These are phyloP conservation scores for Hirtodrosophila confusa DNA, from an alignment of 2,888 invertebrate species.

Conservation along the genomic window DNA sequence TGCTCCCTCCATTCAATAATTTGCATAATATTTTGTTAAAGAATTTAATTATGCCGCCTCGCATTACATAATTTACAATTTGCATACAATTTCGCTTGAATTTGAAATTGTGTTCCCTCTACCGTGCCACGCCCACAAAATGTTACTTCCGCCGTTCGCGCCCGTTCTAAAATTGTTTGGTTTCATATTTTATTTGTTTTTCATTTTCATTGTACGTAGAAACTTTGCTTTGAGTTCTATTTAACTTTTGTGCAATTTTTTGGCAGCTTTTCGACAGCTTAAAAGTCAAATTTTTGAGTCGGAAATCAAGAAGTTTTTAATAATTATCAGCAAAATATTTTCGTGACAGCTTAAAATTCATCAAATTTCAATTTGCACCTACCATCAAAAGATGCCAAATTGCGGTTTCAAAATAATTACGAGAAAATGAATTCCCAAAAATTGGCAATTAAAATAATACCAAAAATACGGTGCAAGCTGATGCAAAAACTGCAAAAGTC, in stretches of 20 bases:
- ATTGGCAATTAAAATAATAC: slow-evolving; percentile 25
- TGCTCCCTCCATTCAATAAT: slow-evolving; percentile 31
- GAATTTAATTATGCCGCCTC: slow-evolving; percentile 69
- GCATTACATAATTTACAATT: slow-evolving; percentile 66
- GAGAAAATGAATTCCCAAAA: slow-evolving; percentile 19
- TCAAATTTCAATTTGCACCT: slow-evolving; percentile 6
- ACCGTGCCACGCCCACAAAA: slow-evolving; percentile 26
- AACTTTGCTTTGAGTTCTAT: slow-evolving; percentile 25
- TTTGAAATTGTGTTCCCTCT: slow-evolving; percentile 25
- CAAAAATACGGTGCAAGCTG: slow-evolving; percentile 1
- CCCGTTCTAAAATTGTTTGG: slow-evolving; percentile 3
- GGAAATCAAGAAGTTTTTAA: slow-evolving; percentile 34
- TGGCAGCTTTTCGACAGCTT: slow-evolving; percentile 37
- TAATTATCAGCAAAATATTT: slow-evolving; percentile 25
- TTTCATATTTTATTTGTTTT: slow-evolving; percentile 30
- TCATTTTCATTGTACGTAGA: slow-evolving; percentile 28
- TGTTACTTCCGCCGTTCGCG: slow-evolving; percentile 10
- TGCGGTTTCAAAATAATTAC: slow-evolving; percentile 6
- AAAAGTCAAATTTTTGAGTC: slow-evolving; percentile 9
- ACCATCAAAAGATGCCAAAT: background rate
- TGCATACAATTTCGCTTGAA: slow-evolving; percentile 65
- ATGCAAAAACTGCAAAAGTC: slow-evolving; percentile 9
- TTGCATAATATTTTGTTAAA: slow-evolving; percentile 65
- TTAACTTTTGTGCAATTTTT: slow-evolving; percentile 31
- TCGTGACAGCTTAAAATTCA: slow-evolving; percentile 18